These are phyloP conservation scores for Axea sp. DNA, from an alignment of 2,888 invertebrate genomes.

Conservation along the genomic window DNA sequence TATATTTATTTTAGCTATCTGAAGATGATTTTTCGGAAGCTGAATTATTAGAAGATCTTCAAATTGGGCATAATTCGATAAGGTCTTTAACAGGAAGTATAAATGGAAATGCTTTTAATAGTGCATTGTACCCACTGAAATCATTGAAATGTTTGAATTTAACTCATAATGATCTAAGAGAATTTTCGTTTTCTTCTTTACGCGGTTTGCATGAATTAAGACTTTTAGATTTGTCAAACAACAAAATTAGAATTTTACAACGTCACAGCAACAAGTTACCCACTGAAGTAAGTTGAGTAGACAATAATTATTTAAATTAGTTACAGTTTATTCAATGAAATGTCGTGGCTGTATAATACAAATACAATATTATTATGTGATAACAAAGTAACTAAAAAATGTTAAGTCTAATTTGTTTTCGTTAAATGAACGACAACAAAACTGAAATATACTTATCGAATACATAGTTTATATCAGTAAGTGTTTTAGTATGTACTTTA, in stretches of 20 bases:
- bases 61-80: conserved; percentile 87
- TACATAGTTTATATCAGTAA: too few relatives aligned
- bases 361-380: too few relatives aligned
- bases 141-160: conserved; percentile 86
- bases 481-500: too few relatives aligned
- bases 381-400: too few relatives aligned
- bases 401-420: too few relatives aligned
- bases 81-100: conserved; percentile 80
- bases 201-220: conserved; percentile 86
- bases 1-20: conserved; percentile 81
- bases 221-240: conserved; percentile 88
- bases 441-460: too few relatives aligned
- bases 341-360: too few relatives aligned
- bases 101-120: conserved; percentile 80
- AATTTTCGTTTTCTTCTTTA: conserved; percentile 90
- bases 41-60: conserved; percentile 85
- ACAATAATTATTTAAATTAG: too few relatives aligned
- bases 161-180: conserved; percentile 86
- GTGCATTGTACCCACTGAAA: conserved; percentile 85
- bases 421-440: too few relatives aligned
- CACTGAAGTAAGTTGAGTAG: conserved; percentile 75
- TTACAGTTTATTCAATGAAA: too few relatives aligned
- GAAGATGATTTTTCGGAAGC: conserved; percentile 88
- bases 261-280: conserved; percentile 71
- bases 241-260: conserved; percentile 83